Conservation (phyloP, 30 jellyfish, hydroid and myxozoan genomes). For the Aurelia sp. region DNA sequence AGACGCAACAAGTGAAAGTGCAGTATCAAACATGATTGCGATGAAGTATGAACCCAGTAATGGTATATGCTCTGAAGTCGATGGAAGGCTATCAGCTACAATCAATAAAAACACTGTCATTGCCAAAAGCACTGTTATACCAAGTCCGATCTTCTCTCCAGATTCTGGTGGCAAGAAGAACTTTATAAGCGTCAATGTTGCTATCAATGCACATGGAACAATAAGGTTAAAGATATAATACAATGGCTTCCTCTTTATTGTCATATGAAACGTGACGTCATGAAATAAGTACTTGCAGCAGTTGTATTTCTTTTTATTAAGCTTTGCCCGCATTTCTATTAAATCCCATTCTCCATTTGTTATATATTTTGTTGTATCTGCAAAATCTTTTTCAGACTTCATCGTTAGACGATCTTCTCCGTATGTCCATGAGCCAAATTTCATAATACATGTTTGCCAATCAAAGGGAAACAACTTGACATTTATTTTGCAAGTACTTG, state of each 20-base stretch:
- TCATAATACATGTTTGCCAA: constrained; percentile 85
- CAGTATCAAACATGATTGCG: constrained; percentile 88
- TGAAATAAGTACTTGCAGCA: constrained; percentile 72
- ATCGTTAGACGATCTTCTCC: constrained; percentile 89
- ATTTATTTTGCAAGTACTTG: constrained; percentile 86
- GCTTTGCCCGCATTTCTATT: constrained; percentile 74
- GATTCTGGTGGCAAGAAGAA: constrained; percentile 85
- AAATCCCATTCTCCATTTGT: constrained; percentile 87
- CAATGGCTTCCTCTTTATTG: constrained; percentile 77
- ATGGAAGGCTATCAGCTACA: constrained; percentile 86
- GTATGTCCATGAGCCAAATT: constrained; percentile 89
- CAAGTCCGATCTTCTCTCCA: constrained; percentile 86
- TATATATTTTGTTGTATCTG: constrained; percentile 73
- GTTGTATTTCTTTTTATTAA: constrained; percentile 70
- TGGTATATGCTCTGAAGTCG: constrained; percentile 85
- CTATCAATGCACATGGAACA: constrained; percentile 80
- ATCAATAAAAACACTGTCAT: constrained; percentile 79
- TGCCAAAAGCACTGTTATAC: constrained; percentile 81
- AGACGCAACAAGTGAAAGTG: constrained; percentile 82
- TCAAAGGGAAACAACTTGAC: constrained; percentile 81
- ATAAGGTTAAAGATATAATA: constrained; percentile 74
- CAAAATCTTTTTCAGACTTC: constrained; percentile 60
- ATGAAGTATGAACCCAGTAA: constrained; percentile 73
- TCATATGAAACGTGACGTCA: constrained; percentile 80
- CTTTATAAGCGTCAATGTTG: constrained; percentile 78